phyloP scores from a whole-genome alignment of 2,888 invertebrate genomes.

The Ichneumoninae sp. region DNA sequence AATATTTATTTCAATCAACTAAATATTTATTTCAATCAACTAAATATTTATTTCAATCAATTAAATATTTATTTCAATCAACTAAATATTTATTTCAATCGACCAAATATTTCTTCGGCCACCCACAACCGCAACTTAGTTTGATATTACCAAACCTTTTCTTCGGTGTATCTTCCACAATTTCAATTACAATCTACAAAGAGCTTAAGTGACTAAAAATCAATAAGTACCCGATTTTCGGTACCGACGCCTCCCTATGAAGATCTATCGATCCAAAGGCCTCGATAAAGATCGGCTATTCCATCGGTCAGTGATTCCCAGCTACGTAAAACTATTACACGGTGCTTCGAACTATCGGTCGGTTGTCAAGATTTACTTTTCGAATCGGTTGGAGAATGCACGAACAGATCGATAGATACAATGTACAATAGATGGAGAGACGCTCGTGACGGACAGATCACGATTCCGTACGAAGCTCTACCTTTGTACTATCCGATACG shows the following conservation, averaged over 20 bases:
- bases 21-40: too few species aligned
- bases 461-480: slow-evolving; percentile 13
- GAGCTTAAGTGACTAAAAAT: not conserved
- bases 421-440: not conserved
- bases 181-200: not conserved
- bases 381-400: not conserved
- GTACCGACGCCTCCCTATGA: not conserved
- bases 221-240: not conserved
- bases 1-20: too few species aligned
- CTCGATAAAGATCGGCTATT: slow-evolving; percentile 10
- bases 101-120: too few species aligned
- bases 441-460: slow-evolving; percentile 28
- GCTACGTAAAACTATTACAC: slow-evolving; percentile 24
- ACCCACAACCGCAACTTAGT: too few species aligned
- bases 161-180: not conserved
- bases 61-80: too few species aligned
- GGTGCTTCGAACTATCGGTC: slow-evolving; percentile 15
- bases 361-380: slow-evolving; percentile 15
- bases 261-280: not conserved
- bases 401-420: slow-evolving; percentile 40
- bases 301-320: not conserved
- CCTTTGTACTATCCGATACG: not conserved
- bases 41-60: too few species aligned
- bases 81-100: too few species aligned
- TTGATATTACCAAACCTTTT: too few species aligned